phyloP scores from a whole-genome alignment of 1,140 invertebrate genomes.

The Berghia stephanieae region DNA sequence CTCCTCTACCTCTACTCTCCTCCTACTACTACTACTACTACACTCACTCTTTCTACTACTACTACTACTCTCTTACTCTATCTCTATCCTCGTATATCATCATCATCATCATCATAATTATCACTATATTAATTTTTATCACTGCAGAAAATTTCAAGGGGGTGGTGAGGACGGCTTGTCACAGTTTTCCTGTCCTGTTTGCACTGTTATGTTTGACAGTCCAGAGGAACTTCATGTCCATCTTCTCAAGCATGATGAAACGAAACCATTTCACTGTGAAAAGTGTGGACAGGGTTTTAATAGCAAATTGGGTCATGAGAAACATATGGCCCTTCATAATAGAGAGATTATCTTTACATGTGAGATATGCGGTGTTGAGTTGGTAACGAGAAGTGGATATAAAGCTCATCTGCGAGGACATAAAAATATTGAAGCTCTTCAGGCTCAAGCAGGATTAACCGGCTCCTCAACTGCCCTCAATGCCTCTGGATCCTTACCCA shows the following conservation, averaged over 20 bases:
- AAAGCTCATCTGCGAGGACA: slow-evolving; percentile 33
- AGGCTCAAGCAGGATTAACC: too few species aligned
- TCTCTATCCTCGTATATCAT: too few species aligned
- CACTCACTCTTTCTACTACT: too few species aligned
- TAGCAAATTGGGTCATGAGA: slow-evolving; percentile 15
- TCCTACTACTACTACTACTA: too few species aligned
- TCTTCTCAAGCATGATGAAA: slow-evolving; percentile 25
- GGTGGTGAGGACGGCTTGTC: background rate
- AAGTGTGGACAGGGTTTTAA: slow-evolving; percentile 30
- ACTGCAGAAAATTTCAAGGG: slow-evolving; percentile 13
- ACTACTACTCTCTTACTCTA: too few species aligned
- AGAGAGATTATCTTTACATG: slow-evolving; percentile 26
- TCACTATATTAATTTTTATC: background rate
- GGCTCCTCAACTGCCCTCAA: too few species aligned
- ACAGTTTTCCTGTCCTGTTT: slow-evolving; percentile 28
- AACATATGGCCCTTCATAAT: slow-evolving; percentile 28
- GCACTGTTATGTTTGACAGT: slow-evolving; percentile 26
- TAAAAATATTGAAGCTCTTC: slow-evolving; percentile 31
- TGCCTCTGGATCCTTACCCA: too few species aligned
- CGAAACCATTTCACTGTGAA: slow-evolving; percentile 33
- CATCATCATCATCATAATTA: too few species aligned
- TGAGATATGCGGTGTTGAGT: slow-evolving; percentile 38
- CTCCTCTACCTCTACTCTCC: too few species aligned
- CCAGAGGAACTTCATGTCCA: slow-evolving; percentile 25
- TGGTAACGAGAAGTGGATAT: slow-evolving; percentile 37